Evolutionary conservation across 2,888 invertebrate genomes (phyloP), one percentile per base, ranked within the genome.

Genomic region (Magallana nippona): DNA sequence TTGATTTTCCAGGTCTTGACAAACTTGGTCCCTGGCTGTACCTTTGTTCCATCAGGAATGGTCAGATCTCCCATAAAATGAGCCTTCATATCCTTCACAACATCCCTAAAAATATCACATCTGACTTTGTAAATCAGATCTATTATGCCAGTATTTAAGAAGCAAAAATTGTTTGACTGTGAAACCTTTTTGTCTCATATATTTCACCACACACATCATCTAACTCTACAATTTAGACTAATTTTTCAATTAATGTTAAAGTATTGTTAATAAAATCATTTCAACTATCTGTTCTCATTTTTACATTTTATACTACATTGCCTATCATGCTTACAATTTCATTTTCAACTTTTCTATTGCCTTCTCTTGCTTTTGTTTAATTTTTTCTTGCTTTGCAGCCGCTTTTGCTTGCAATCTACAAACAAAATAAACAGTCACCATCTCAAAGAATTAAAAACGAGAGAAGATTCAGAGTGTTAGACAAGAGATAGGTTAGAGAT

Each of bases 1-100:
- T 90, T 87, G 86, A 94, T 89, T 71, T 89, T 88, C 94, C 94
- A 94, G 2, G 89, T 90, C 87, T 94, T 94, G 10, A 90, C 86
- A 81, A 94, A 91, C 27, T 87, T 88, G 27, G 92, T 90, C 62
- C 91, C 92, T 2, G 94, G 93, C 79, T 89, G 89, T 17, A 94
- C 88, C 19, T 88, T 84, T 0, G 92, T 92, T 8, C 91, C 92
- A 87, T 94, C 94, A 22, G 93, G 93, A 55, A 94, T 89, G 22
- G 92, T 93, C 71, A 93, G 91, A 88, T 94, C 94, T 57, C 85
- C 79, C 11, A 94, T 78, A 88, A 93, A 93, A 82, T 90, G 85
- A 0, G 92, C 92, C 71, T 87, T 86, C 86, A 89, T 44, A 8
- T 80, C 71, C 17, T 55, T 55, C 17, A 56, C 15, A 58, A 78